A percentile compares a stretch with the other conserved stretches of the same genome.
Evolutionary conservation across 2,888 invertebrate species (phyloP).

Genomic region (Agriopis marginaria): DNA sequence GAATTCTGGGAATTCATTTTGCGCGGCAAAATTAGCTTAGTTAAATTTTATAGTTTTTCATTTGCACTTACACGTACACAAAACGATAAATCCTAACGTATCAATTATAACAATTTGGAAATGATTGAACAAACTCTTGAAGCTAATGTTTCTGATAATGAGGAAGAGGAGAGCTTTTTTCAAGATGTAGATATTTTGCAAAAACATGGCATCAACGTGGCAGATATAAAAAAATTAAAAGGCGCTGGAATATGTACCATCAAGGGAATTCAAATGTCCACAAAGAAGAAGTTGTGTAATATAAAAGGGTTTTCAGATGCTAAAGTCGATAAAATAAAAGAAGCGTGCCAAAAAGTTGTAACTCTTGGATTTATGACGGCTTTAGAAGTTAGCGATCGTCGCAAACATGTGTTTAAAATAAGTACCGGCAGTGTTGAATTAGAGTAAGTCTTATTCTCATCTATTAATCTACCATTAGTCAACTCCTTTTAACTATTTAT

Average conservation of each 20-base stretch:
- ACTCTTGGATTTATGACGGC: constrained; percentile 90
- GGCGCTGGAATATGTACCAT: constrained; percentile 92
- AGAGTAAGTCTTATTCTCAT: constrained; percentile 86
- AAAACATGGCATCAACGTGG: constrained; percentile 88
- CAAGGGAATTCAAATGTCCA: constrained; percentile 93
- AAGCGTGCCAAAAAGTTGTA: constrained; percentile 89
- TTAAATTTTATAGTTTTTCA: no score
- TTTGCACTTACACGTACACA: background rate
- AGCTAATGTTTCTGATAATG: constrained; percentile 80
- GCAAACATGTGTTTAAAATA: constrained; percentile 91
- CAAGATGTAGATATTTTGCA: constrained; percentile 90
- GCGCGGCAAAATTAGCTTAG: constrained; percentile 45
- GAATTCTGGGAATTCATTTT: background rate
- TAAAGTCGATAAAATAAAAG: constrained; percentile 93
- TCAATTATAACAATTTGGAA: background rate
- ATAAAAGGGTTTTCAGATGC: constrained; percentile 92
- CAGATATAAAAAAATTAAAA: constrained; percentile 92
- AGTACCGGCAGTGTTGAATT: constrained; percentile 89
- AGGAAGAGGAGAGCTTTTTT: constrained; percentile 90
- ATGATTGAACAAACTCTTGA: constrained; percentile 79
- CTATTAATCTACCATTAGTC: background rate
- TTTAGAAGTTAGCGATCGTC: constrained; percentile 89
- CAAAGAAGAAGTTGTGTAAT: constrained; percentile 89
- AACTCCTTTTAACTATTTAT: no score
- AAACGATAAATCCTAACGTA: background rate